Evolutionary conservation across 2,113 vertebrate genomes (phyloP), one percentile per base, ranked within the genome.

Genomic region (Pelmatolapia mariae): DNA sequence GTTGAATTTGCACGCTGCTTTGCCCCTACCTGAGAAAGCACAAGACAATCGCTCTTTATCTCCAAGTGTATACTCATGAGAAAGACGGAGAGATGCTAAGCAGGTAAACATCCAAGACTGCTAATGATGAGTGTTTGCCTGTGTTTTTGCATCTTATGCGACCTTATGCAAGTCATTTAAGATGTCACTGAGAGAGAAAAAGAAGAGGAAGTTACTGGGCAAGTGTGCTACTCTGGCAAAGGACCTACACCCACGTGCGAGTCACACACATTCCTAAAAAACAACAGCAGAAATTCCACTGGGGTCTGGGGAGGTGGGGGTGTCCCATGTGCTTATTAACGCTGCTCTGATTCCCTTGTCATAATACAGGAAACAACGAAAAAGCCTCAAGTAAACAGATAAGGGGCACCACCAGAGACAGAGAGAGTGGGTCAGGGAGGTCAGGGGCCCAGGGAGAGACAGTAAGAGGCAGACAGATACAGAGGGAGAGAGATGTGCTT

Each of bases 241-340:
- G 52, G 86, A 63, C 73, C 66, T 10, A 79, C 10, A 15, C 66
- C 85, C 90, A 92, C 82, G 87, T 93, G 93, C 61, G 66, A 81
- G 87, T 91, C 91, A 90, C 87, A 89, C 93, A 93, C 86, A 91
- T 92, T 89, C 91, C 86, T 86, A 81, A 90, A 92, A 93, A 91
- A 91, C 90, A 92, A 89, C 83, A 83, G 87, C 71, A 91, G 50
- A 90, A 91, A 95, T 95, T 94, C 94, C 93, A 63, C 90, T 61
- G 89, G 86, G 91, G 91, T 86, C 84, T 63, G 6, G 87, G 53
- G 66, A 73, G 87, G 87, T 76, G 90, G 92, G 85, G 76, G 89
- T 89, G 93, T 94, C 93, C 91, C 93, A 90, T 93, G 80, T 59
- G 87, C 81, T 95, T 95, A 96, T 93, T 95, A 92, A 96, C 84